phyloP scores from a whole-genome alignment of 2,888 invertebrate species.

The Fragum fragum region DNA sequence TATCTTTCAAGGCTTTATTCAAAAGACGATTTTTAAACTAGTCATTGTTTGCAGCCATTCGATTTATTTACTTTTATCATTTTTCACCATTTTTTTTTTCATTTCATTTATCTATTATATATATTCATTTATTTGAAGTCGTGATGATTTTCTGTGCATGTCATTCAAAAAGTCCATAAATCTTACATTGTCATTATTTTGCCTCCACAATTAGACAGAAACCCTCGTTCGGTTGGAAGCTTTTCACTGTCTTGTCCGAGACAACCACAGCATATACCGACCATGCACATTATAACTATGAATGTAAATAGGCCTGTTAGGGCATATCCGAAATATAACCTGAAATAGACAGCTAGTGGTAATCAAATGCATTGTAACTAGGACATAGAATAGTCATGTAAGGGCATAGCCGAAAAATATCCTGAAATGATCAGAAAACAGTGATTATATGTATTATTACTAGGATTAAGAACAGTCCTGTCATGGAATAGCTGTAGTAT shows the following conservation, averaged over 20 bases:
- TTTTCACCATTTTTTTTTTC: too few relatives aligned
- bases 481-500: slow-evolving; percentile 73
- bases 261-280: slow-evolving; percentile 72
- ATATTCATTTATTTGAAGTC: too few relatives aligned
- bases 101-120: too few relatives aligned
- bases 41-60: too few relatives aligned
- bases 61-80: too few relatives aligned
- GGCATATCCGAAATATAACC: slow-evolving; percentile 74
- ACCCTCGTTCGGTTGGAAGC: slow-evolving; percentile 69
- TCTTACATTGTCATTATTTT: slow-evolving; percentile 69
- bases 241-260: slow-evolving; percentile 65
- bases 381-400: slow-evolving; percentile 69
- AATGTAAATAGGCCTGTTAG: slow-evolving; percentile 72
- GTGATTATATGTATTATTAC: slow-evolving; percentile 69
- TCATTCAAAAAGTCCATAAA: too few relatives aligned
- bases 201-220: slow-evolving; percentile 70
- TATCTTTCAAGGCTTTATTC: too few relatives aligned
- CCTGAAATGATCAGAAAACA: slow-evolving; percentile 73
- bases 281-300: slow-evolving; percentile 68
- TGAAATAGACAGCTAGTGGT: slow-evolving; percentile 69
- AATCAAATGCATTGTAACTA: slow-evolving; percentile 69
- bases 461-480: slow-evolving; percentile 70
- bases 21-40: too few relatives aligned
- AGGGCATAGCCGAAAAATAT: slow-evolving; percentile 74
- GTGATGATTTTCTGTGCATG: too few relatives aligned